Conservation (phyloP, 2,113 vertebrate genomes). For the Lagenorhynchus albirostris region DNA sequence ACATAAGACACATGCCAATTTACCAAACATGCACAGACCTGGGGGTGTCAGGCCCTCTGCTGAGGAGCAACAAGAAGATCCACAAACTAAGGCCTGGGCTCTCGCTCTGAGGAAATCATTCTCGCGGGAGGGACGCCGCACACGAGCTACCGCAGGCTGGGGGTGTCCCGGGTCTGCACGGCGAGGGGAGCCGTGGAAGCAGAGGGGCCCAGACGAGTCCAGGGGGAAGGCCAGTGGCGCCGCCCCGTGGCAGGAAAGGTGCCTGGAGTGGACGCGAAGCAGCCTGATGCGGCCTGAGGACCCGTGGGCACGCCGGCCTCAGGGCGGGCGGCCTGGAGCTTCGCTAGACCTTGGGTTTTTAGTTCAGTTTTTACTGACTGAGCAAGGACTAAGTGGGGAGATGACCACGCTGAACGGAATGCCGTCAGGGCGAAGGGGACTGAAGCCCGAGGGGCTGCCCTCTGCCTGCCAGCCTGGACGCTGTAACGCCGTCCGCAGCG, state of each 20-base stretch:
- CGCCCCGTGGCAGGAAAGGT: neutral
- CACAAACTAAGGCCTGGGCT: neutral
- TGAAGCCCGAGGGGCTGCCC: neutral
- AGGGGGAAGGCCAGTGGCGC: too few species aligned
- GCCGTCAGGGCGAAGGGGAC: accelerated
- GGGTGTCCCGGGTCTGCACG: neutral
- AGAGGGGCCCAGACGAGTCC: neutral
- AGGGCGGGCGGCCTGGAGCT: neutral
- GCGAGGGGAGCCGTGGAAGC: neutral
- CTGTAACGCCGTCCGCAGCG: too few species aligned
- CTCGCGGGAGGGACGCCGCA: neutral
- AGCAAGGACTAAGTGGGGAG: neutral
- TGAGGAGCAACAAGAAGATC: neutral
- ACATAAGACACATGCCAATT: neutral
- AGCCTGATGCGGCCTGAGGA: too few species aligned
- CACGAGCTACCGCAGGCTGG: neutral
- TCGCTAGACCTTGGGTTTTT: neutral
- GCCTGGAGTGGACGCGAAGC: neutral
- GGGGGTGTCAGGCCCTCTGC: neutral
- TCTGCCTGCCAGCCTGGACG: accelerated
- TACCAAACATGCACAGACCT: neutral
- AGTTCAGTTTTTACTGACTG: neutral
- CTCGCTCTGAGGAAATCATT: neutral
- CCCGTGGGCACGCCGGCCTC: too few species aligned
- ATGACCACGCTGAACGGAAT: accelerated